phyloP scores from a whole-genome alignment of 2,113 vertebrate species.

The Hemiscyllium ocellatum region DNA sequence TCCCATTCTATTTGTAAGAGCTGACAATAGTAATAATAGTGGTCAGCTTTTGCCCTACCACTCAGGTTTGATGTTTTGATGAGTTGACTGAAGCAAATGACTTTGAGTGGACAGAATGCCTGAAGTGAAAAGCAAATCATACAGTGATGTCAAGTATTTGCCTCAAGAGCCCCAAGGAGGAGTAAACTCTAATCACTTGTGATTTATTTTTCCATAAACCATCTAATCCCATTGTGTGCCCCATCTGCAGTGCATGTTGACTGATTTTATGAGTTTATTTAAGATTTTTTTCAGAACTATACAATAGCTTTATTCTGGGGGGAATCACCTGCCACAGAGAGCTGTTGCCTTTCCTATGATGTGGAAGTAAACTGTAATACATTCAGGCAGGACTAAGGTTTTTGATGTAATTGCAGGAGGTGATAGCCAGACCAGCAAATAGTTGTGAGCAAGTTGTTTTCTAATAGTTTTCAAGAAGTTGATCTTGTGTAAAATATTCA shows the following conservation, averaged over 20 bases:
- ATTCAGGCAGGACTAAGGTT: background rate
- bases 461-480: background rate
- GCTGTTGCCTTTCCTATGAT: background rate
- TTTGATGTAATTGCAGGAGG: background rate
- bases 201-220: slow-evolving; percentile 31
- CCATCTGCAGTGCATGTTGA: background rate
- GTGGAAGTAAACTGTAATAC: background rate
- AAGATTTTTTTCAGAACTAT: background rate
- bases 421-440: background rate
- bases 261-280: slow-evolving; percentile 24
- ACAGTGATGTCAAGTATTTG: background rate
- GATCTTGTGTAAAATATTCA: background rate
- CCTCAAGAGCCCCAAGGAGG: background rate
- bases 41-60: no score
- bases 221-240: background rate
- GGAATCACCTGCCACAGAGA: background rate
- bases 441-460: background rate
- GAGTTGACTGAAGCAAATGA: background rate
- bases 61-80: background rate
- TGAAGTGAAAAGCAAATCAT: background rate
- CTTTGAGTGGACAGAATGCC: no score
- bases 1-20: background rate
- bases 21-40: background rate
- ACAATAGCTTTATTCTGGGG: background rate
- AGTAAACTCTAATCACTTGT: background rate